Base-by-base conservation (phyloP, 2,113 vertebrate genomes). In the Pungitius pungitius region DNA sequence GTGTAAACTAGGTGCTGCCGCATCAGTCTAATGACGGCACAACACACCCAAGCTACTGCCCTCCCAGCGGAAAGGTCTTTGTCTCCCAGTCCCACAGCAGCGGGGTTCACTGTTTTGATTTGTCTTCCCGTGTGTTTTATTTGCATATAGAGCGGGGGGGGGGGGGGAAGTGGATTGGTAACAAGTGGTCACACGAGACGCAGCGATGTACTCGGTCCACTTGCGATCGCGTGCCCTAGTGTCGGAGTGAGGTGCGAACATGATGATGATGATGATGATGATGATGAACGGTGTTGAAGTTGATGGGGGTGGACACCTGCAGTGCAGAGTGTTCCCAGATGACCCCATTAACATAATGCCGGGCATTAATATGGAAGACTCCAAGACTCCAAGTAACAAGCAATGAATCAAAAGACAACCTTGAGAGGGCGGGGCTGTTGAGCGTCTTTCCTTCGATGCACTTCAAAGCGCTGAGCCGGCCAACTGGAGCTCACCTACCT, bases 341-440 rank as follows among this genome's bases (percentile, higher is more conserved):
- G 55, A 54, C 12, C 1, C 33, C 27, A 71, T 86, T 76, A 78
- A 61, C 70, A 78, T 82, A 80, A 81, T 43, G 51, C 75, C 22
- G 30, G 60, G 78, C 80, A 73, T 81, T 80, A 85, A 80, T 83
- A 83, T 83, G 79, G 57, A 78, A 77, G 37, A 66, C 54, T 74
- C 49, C 8, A 35, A 79, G 80, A 71, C 2, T 1, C n/a, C 56
- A 51, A 18, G 69, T 40, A 56, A 62, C 59, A 40, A 42, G 62
- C 52, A 26, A 60, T 79, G 30, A 71, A 82, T 84, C 78, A 85
- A 75, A 81, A 14, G 26, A 20, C 1, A 39, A 82, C 86, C 76
- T 82, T 82, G 62, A 77, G 64, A 61, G 45, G 51, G n/a, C 18
- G 37, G 71, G 67, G 72, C 52, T 13, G 27, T 51, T 40, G n/a